Conservation (phyloP, 2,113 vertebrate genomes). For the Heloderma charlesbogerti region DNA sequence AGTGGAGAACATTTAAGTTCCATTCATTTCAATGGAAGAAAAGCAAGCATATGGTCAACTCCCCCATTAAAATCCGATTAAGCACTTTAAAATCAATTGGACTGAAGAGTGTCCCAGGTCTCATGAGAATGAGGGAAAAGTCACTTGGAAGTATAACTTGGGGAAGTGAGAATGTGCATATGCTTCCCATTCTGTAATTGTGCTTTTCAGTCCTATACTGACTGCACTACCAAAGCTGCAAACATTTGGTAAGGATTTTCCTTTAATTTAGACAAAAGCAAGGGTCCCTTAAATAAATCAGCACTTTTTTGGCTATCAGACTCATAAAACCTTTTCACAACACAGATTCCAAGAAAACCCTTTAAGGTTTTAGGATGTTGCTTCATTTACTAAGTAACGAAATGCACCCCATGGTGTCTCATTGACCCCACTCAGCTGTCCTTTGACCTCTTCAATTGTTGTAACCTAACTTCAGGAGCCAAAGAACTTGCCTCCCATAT, state of each 20-base stretch:
- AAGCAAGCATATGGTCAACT: neutral
- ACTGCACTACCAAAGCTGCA: slow-evolving; percentile 70
- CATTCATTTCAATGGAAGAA: neutral
- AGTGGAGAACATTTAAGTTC: neutral
- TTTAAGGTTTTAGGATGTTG: slow-evolving; percentile 83
- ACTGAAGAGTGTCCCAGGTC: neutral
- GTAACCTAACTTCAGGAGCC: slow-evolving; percentile 79
- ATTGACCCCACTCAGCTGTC: slow-evolving; percentile 81
- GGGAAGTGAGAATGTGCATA: slow-evolving; percentile 61
- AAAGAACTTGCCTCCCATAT: slow-evolving; percentile 75
- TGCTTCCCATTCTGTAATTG: slow-evolving; percentile 69
- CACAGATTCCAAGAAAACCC: slow-evolving; percentile 82
- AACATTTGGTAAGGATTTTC: slow-evolving; percentile 83
- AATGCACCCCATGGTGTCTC: slow-evolving; percentile 85
- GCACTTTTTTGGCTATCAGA: slow-evolving; percentile 78
- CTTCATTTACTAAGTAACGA: slow-evolving; percentile 86
- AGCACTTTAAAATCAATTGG: neutral
- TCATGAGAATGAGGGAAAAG: neutral
- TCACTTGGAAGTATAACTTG: slow-evolving; percentile 75
- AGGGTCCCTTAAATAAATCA: slow-evolving; percentile 83
- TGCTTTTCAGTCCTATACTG: slow-evolving; percentile 67
- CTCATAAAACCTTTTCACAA: slow-evolving; percentile 87
- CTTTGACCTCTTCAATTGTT: slow-evolving; percentile 85
- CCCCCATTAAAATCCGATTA: neutral
- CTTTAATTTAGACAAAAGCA: slow-evolving; percentile 81